Conservation (phyloP, 2,113 vertebrate species). For the Solea senegalensis region DNA sequence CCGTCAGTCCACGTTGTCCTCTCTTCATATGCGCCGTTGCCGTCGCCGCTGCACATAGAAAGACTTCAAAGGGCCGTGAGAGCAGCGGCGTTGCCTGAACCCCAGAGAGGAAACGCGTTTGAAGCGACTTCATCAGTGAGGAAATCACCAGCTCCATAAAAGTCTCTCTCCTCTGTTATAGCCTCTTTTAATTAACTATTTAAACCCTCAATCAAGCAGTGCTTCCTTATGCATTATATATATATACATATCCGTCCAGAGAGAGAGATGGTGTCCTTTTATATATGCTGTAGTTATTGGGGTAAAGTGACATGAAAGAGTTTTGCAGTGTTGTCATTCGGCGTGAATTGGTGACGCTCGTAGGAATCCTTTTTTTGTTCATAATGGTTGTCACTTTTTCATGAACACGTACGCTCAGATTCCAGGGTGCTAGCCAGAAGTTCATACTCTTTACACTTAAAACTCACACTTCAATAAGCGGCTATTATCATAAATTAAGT, state of each 20-base stretch:
- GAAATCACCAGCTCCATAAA: constrained; percentile 8
- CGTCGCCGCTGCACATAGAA: constrained; percentile 29
- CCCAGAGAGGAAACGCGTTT: constrained; percentile 19
- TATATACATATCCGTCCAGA: neutral
- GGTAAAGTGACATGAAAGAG: constrained; percentile 37
- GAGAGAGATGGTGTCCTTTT: constrained; percentile 11
- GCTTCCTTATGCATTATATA: constrained; percentile 5
- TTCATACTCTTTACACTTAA: no score
- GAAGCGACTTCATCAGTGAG: constrained; percentile 33
- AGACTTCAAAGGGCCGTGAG: constrained; percentile 44
- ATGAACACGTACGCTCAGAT: no score
- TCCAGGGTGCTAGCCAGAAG: no score
- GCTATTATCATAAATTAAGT: no score
- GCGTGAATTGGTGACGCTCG: no score
- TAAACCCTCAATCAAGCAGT: constrained; percentile 10
- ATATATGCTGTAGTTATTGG: constrained; percentile 10
- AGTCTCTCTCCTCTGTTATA: neutral
- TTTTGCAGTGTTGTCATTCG: no score
- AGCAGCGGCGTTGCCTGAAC: neutral
- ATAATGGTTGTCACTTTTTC: no score
- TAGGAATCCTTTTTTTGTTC: no score
- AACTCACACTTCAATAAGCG: no score
- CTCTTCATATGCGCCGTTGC: constrained; percentile 17
- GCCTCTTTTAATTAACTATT: constrained; percentile 32
- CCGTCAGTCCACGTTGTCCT: neutral